phyloP scores from a whole-genome alignment of 37 sponge, comb jelly and placozoan genomes.

The Crambe crambe region DNA sequence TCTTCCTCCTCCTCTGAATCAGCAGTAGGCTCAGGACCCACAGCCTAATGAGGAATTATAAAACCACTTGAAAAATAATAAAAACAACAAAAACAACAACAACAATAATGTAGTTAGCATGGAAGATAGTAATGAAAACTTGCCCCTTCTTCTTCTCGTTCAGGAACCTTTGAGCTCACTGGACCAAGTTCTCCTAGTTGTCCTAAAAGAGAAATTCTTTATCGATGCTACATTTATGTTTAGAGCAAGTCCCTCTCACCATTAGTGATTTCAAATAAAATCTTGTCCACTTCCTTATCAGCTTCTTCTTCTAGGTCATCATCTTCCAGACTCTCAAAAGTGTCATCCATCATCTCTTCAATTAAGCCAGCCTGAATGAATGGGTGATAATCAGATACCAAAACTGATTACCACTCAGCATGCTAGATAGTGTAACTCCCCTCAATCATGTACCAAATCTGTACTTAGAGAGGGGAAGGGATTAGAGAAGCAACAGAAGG shows the following conservation, averaged over 20 bases:
- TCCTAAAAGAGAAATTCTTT: not conserved
- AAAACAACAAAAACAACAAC: not conserved
- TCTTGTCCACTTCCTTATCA: conserved; percentile 92
- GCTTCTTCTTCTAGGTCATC: conserved; percentile 96
- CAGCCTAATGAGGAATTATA: not conserved
- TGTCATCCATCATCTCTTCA: conserved; percentile 98
- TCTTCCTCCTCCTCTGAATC: conserved; percentile 27
- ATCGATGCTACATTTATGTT: not conserved
- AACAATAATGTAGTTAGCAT: not conserved
- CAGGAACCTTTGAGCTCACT: conserved; percentile 13
- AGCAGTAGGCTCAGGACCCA: conserved; percentile 14
- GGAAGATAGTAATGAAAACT: not conserved
- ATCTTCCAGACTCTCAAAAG: conserved; percentile 92
- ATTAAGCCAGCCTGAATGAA: conserved; percentile 90
- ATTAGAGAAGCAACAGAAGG: too few relatives aligned
- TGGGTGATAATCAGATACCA: not conserved
- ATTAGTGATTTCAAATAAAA: conserved; percentile 94
- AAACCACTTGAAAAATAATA: not conserved
- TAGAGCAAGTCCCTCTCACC: conserved; percentile 42
- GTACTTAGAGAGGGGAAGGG: too few relatives aligned
- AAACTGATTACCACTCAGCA: too few relatives aligned
- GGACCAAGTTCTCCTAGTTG: conserved; percentile 48
- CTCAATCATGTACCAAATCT: too few relatives aligned
- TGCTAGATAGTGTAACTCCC: too few relatives aligned
- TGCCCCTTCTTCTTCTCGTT: conserved; percentile 7